These are phyloP conservation scores for Pseudomyrmex gracilis DNA, from an alignment of 1,140 invertebrate species.

Conservation along the genomic window DNA sequence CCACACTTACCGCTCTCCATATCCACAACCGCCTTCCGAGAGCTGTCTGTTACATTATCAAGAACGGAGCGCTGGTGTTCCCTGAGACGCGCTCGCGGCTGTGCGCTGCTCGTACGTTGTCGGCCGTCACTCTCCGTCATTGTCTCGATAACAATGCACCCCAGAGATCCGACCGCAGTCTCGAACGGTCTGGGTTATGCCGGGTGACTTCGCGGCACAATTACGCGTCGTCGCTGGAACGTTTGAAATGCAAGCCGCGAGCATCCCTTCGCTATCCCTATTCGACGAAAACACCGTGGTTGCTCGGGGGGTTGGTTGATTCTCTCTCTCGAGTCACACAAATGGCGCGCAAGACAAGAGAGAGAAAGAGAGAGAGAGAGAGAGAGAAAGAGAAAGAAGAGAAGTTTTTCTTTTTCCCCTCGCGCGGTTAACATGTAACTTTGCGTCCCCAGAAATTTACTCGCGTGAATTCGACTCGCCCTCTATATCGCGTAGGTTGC, in stretches of 20 bases:
- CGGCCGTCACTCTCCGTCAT: constrained; percentile 51
- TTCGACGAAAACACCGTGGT: neutral
- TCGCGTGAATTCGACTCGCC: constrained; percentile 9
- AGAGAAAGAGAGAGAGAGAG: too few species aligned
- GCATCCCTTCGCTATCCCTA: neutral
- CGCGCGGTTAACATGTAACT: neutral
- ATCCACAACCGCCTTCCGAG: constrained; percentile 59
- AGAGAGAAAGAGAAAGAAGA: neutral
- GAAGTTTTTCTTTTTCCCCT: neutral
- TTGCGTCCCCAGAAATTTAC: neutral
- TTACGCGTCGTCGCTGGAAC: constrained; percentile 39
- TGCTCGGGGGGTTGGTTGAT: too few species aligned
- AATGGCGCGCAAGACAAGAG: neutral
- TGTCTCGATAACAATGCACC: constrained; percentile 57
- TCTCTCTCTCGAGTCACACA: neutral
- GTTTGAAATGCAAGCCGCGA: constrained; percentile 26
- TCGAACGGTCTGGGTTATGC: constrained; percentile 27
- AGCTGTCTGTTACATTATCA: constrained; percentile 77
- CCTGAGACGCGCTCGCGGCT: constrained; percentile 31
- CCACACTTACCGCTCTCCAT: constrained; percentile 74
- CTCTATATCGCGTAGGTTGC: constrained; percentile 6
- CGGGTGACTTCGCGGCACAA: constrained; percentile 40
- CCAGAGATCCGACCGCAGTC: constrained; percentile 38
- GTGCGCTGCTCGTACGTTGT: constrained; percentile 48
- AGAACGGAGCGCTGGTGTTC: constrained; percentile 53